phyloP scores from a whole-genome alignment of 2,797 vertebrate genomes.

The Hemitrygon akajei region DNA sequence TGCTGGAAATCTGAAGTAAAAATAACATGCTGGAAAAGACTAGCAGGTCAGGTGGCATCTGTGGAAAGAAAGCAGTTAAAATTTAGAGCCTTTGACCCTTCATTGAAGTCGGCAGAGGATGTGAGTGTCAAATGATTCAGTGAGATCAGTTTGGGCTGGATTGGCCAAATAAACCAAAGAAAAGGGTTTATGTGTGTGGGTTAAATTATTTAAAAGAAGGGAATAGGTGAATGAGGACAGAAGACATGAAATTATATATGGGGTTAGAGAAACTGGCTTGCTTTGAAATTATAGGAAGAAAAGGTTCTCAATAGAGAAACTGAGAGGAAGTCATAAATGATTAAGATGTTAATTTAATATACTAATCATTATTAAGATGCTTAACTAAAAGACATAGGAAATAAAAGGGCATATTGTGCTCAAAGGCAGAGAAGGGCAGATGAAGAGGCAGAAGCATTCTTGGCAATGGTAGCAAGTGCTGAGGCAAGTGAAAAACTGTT shows the following conservation, averaged over 20 bases:
- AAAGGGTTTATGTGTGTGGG: background rate
- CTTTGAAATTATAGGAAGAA: background rate
- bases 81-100: too few relatives aligned
- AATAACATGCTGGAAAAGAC: too few relatives aligned
- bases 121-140: background rate
- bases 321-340: background rate
- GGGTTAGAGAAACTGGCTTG: background rate
- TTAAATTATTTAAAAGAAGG: background rate
- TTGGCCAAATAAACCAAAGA: background rate
- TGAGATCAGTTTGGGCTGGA: too few relatives aligned
- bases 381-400: background rate
- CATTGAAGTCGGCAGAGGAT: background rate
- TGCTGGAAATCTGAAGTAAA: too few relatives aligned
- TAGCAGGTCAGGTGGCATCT: too few relatives aligned
- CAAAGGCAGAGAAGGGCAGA: background rate
- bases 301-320: background rate
- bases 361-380: too few relatives aligned
- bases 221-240: background rate
- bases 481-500: background rate
- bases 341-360: background rate
- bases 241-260: background rate
- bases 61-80: too few relatives aligned
- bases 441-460: background rate
- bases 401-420: background rate
- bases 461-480: background rate